phyloP scores from a whole-genome alignment of 2,113 vertebrate species.

The Dolichotis patagonum region DNA sequence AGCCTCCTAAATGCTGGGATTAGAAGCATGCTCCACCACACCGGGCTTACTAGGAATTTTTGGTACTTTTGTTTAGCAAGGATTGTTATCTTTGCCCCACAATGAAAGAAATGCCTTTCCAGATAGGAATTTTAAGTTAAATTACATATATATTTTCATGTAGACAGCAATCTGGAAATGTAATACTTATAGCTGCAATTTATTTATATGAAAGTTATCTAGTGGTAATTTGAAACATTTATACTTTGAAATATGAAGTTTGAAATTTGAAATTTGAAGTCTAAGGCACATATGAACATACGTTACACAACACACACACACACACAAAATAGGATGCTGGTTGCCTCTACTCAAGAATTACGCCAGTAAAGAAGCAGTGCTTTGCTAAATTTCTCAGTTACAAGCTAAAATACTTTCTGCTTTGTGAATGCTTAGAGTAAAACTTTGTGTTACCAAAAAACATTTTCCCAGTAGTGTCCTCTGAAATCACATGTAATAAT shows the following conservation, averaged over 20 bases:
- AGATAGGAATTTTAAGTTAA: slow-evolving; percentile 2
- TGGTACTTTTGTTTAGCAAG: not conserved
- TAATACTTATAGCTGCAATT: not conserved
- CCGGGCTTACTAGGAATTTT: not conserved
- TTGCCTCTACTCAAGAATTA: not conserved
- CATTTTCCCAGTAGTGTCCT: not conserved
- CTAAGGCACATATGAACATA: not conserved
- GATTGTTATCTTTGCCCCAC: not conserved
- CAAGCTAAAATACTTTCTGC: not conserved
- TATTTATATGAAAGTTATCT: not conserved
- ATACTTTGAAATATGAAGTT: slow-evolving; percentile 34
- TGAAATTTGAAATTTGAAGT: not conserved
- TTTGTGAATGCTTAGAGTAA: not conserved
- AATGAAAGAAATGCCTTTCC: not conserved
- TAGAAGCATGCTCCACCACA: not conserved
- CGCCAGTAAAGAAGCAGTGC: not conserved
- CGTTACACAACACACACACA: not conserved
- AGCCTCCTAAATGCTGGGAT: not conserved
- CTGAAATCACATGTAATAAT: not conserved
- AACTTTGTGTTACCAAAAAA: slow-evolving; percentile 24
- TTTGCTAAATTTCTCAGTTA: not conserved
- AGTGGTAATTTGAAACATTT: not conserved
- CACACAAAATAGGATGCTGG: not conserved
- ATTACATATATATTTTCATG: not conserved
- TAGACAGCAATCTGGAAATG: slow-evolving; percentile 1